Evolutionary conservation across 2,113 vertebrate species (phyloP).

Genomic region (Ptychochromis oligacanthus): DNA sequence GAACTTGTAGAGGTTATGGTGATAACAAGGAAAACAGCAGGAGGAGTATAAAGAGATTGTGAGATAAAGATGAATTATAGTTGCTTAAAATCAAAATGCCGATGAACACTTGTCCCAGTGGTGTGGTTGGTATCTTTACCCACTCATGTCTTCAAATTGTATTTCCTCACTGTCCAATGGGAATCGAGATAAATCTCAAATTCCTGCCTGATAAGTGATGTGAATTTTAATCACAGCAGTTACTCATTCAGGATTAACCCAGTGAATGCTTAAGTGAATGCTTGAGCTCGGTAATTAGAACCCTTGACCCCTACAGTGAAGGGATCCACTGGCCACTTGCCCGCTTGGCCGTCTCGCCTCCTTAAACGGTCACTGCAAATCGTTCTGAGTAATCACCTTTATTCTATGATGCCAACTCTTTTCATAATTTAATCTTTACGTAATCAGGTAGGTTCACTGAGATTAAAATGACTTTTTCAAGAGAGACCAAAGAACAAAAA

Average conservation of each 20-base stretch:
- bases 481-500: neutral
- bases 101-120: neutral
- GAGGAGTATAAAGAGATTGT: neutral
- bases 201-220: neutral
- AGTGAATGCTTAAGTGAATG: neutral
- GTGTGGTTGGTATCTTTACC: neutral
- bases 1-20: neutral
- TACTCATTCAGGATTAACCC: neutral
- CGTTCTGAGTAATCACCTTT: neutral
- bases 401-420: neutral
- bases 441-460: neutral
- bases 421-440: neutral
- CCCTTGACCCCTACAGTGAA: neutral
- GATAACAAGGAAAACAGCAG: neutral
- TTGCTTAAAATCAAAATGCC: slow-evolving; percentile 18
- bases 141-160: neutral
- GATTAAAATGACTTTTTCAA: neutral
- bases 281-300: neutral
- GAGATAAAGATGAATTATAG: slow-evolving; percentile 18
- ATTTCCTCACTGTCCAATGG: neutral
- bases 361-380: neutral
- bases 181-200: slow-evolving; percentile 23
- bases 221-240: slow-evolving; percentile 27
- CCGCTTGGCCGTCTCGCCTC: neutral
- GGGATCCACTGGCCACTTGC: neutral